These are phyloP conservation scores for Stomatorhinus ivindoensis DNA, from an alignment of 2,113 vertebrate species.

Conservation along the genomic window DNA sequence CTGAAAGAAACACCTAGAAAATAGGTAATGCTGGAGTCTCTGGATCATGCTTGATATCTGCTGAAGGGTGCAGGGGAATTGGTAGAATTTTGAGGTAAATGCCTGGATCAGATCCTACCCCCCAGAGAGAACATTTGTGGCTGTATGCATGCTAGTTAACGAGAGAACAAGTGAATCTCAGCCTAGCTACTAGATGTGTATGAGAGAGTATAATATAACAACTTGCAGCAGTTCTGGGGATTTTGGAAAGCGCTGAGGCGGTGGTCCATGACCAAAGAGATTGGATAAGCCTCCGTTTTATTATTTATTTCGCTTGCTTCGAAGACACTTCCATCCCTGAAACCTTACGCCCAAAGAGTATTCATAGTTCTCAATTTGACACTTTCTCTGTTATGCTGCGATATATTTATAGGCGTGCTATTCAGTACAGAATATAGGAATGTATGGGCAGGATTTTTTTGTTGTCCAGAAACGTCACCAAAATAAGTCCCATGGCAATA, in stretches of 20 bases:
- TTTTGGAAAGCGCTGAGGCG: not conserved
- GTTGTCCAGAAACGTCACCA: not conserved
- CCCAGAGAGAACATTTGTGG: not conserved
- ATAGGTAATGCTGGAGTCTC: not conserved
- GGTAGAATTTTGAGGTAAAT: not conserved
- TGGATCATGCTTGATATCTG: not conserved
- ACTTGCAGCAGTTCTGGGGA: not conserved
- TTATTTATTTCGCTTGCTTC: not conserved
- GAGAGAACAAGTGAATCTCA: not conserved
- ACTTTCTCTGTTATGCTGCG: not conserved
- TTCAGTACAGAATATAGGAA: not conserved
- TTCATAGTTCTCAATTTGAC: slow-evolving; percentile 6
- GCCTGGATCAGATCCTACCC: not conserved
- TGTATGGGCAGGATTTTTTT: not conserved
- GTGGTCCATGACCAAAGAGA: not conserved
- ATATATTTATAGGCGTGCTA: not conserved
- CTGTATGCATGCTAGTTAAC: not conserved
- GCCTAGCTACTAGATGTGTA: not conserved
- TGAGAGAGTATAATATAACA: not conserved
- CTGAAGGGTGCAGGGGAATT: no score
- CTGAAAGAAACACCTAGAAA: not conserved
- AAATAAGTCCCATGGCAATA: not conserved
- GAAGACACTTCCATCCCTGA: not conserved
- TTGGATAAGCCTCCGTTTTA: not conserved
- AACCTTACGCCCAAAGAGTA: not conserved